These are phyloP conservation scores for Sturnira hondurensis DNA, from an alignment of 2,113 vertebrate genomes.

Conservation along the genomic window DNA sequence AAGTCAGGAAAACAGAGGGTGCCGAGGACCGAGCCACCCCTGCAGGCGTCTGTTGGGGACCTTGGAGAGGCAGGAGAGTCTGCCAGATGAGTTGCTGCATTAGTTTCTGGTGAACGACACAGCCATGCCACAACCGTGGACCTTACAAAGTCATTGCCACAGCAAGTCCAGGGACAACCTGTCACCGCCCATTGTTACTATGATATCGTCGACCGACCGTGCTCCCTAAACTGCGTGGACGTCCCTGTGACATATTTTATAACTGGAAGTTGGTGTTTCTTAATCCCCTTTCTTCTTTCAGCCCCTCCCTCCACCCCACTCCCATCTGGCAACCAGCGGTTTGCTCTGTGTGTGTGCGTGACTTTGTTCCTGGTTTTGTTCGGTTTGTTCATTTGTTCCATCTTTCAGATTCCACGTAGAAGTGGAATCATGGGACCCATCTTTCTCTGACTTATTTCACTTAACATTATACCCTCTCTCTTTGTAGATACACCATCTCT, in stretches of 20 bases:
- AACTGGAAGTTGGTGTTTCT: neutral
- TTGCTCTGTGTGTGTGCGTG: no score
- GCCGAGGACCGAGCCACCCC: accelerated
- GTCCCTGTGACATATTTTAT: neutral
- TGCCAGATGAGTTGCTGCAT: accelerated
- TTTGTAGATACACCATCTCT: neutral
- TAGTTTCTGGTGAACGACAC: neutral
- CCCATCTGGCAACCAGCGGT: neutral
- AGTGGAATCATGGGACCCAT: neutral
- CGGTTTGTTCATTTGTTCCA: neutral
- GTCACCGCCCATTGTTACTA: neutral
- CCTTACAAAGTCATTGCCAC: neutral
- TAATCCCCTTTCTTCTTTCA: accelerated
- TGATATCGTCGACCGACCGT: neutral
- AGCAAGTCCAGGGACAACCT: no score
- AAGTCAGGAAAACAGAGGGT: neutral
- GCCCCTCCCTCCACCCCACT: neutral
- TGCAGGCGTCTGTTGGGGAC: no score
- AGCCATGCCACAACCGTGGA: accelerated
- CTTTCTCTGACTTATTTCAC: neutral
- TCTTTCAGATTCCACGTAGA: neutral
- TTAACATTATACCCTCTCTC: neutral
- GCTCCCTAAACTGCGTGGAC: neutral
- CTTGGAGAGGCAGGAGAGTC: neutral
- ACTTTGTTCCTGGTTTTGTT: neutral